Percentiles rank a stretch among this genome's conserved stretches.
These are phyloP conservation scores for Bursaphelenchus okinawaensis DNA, from an alignment of 2,888 invertebrate species.

Conservation along the genomic window DNA sequence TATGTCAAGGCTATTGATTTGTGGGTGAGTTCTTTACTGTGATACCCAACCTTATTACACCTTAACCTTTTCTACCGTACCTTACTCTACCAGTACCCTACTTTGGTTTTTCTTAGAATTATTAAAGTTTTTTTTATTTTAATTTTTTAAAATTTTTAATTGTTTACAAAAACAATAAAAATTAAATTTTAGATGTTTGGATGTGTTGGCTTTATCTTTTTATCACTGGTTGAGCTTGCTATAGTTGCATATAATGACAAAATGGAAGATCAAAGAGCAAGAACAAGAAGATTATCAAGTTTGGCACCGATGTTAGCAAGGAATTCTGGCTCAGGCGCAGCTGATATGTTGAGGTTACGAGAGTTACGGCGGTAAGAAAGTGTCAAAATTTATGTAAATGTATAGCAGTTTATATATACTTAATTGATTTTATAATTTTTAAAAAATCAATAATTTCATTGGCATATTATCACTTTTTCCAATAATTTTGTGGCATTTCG, in stretches of 20 bases:
- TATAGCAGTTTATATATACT: no score
- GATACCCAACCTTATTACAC: conserved; percentile 17
- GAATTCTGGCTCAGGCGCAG: background rate
- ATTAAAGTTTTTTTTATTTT: no score
- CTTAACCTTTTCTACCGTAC: no score
- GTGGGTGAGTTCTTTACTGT: conserved; percentile 49
- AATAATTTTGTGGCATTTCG: no score
- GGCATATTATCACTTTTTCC: no score
- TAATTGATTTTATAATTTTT: no score
- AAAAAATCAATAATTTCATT: no score
- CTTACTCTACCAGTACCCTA: no score
- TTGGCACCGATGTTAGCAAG: conserved; percentile 28
- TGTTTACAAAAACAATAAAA: no score
- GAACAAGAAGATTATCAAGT: conserved; percentile 28
- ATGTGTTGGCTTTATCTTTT: conserved; percentile 34
- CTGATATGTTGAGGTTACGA: conserved; percentile 12
- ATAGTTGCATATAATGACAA: conserved; percentile 56
- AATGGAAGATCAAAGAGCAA: conserved; percentile 42
- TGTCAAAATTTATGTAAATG: no score
- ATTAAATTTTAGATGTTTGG: conserved; percentile 23
- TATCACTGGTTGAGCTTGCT: conserved; percentile 51
- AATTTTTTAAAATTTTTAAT: no score
- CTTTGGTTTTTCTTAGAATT: no score
- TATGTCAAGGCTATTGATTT: conserved; percentile 55
- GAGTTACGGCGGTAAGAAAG: conserved; percentile 17